Base-by-base conservation (phyloP, 2,888 invertebrate genomes). In the Ferrisia virgata region DNA sequence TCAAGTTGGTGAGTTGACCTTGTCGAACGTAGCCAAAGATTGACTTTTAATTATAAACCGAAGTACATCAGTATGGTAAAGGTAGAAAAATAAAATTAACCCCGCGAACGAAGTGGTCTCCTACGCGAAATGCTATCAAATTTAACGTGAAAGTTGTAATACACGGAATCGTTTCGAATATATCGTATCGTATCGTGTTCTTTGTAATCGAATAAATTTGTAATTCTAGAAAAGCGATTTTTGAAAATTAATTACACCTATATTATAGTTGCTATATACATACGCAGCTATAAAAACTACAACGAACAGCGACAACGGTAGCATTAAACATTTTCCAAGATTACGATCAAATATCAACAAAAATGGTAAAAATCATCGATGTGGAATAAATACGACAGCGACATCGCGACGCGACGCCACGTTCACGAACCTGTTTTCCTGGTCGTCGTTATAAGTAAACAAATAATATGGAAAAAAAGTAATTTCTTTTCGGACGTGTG, bases 341-440 rank as follows among this genome's bases (percentile, higher is more conserved):
- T 76, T 36, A 76, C 18, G 33, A 76, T 76, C 72, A 36, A 36
- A 36, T 64, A 28, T 64, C 64, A 64, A 64, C 64, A 76, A 36
- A 76, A 76, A 76, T 76, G 72, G 15, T 9, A 76, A 76, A 76
- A 76, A 25, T 76, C 72, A 76, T 76, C 72, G 72, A 76, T 36
- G 72, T n/a, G 72, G 31, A 76, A 64, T 28, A 64, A n/a, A 72
- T 11, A 72, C 31, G 33, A 72, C 33, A 25, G 13, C 25, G 64
- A 64, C 28, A 64, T 64, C 28, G 64, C 9, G 4, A 33, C n/a
- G 13, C 25, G 64, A 64, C 28, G 25, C 25, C 28, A 25, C 9
- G 4, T n/a, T 31, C 72, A n/a, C 36, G 72, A 76, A 76, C 72
- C 36, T n/a, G 72, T 72, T 72, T 72, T 13, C 69, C 13, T 13